Evolutionary conservation across 2,113 vertebrate species (phyloP).

Genomic region (Ploceus nigricollis): DNA sequence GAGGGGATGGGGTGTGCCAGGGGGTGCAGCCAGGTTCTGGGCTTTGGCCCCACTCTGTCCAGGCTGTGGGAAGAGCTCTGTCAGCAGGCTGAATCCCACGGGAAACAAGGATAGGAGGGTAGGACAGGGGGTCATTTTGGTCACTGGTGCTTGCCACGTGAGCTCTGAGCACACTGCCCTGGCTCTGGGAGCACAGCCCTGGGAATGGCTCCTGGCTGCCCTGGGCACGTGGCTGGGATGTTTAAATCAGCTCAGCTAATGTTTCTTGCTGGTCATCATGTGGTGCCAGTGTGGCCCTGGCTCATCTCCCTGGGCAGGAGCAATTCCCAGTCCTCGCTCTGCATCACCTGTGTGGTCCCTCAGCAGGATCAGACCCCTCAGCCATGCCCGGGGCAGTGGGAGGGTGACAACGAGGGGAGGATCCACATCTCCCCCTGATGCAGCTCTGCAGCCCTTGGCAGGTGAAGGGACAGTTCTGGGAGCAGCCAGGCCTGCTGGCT

Average conservation of each 20-base stretch:
- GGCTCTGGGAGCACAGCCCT: neutral
- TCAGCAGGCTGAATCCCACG: neutral
- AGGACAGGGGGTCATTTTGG: neutral
- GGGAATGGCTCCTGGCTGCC: neutral
- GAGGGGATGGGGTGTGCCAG: neutral
- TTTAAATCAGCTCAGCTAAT: neutral
- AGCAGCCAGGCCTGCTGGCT: neutral
- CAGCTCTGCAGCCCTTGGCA: neutral
- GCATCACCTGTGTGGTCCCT: neutral
- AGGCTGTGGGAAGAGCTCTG: neutral
- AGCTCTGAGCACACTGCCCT: neutral
- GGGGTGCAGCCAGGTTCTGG: neutral
- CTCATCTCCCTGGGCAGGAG: neutral
- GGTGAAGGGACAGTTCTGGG: neutral
- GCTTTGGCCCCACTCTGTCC: neutral
- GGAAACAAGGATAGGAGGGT: neutral
- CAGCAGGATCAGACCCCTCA: neutral
- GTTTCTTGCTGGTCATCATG: neutral
- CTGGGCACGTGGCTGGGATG: neutral
- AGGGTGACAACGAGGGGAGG: neutral
- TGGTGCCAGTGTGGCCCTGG: neutral
- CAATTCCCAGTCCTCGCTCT: neutral
- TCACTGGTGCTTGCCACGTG: neutral
- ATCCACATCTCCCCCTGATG: neutral
- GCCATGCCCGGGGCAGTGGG: fast-evolving